Conservation (phyloP, 1,140 invertebrate species). For the Euschistus heros region DNA sequence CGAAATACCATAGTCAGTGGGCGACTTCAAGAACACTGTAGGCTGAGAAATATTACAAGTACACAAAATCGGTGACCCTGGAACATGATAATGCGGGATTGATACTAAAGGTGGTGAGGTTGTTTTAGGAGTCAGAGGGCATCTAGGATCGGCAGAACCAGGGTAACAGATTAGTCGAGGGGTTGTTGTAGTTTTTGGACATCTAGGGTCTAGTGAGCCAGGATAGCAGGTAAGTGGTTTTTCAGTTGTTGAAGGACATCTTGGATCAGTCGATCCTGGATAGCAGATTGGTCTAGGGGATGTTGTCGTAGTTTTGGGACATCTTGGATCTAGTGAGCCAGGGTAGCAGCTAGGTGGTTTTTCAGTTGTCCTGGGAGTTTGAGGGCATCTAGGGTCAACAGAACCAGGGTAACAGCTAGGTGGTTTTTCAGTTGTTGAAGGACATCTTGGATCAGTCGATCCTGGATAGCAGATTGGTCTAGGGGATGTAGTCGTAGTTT, state of each 20-base stretch:
- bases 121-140: constrained; percentile 24
- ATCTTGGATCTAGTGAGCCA: constrained; percentile 25
- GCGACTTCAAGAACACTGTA: constrained; percentile 17
- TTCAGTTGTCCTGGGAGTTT: constrained; percentile 28
- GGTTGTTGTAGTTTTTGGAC: constrained; percentile 31
- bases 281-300: too few relatives aligned
- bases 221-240: constrained; percentile 28
- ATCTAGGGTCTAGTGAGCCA: constrained; percentile 32
- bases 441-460: too few relatives aligned
- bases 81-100: constrained; percentile 15
- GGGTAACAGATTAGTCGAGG: constrained; percentile 32
- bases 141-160: constrained; percentile 24
- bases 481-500: too few relatives aligned
- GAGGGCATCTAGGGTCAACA: constrained; percentile 33
- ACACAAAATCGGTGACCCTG: constrained; percentile 30
- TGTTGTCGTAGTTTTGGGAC: constrained; percentile 24
- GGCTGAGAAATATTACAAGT: constrained; percentile 33
- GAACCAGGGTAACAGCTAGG: constrained; percentile 30
- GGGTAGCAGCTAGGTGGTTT: constrained; percentile 32
- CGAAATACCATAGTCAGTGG: constrained; percentile 2
- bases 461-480: too few relatives aligned
- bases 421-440: constrained; percentile 27
- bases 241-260: constrained; percentile 30
- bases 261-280: too few relatives aligned
- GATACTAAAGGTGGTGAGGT: constrained; percentile 19